Evolutionary conservation across 2,888 invertebrate genomes (phyloP), one percentile per base, ranked within the genome.

Genomic region (Leucozona laternaria): DNA sequence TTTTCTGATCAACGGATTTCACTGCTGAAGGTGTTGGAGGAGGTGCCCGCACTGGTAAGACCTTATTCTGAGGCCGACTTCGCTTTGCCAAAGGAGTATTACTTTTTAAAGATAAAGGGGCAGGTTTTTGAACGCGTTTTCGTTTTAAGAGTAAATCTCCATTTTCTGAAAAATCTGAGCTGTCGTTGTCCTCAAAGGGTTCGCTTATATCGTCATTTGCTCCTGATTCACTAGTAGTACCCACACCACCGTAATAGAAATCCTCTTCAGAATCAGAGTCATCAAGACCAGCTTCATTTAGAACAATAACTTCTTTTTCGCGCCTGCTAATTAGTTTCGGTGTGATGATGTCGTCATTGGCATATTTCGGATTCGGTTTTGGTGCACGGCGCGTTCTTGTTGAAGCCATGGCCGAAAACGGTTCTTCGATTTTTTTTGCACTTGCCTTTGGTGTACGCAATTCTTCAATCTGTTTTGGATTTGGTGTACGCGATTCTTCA

Each of bases 291-390:
- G 79, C 79, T 45, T 88, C 86, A 7, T 76, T 66, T 10, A 64
- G 1, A 13, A 37, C 55, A 5, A 37, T n/a, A n/a, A 89, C 25
- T 0, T 88, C 53, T 10, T 88, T 88, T 3, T 90, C 88, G 57
- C 91, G 91, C 6, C 58, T 73, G 31, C 8, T 8, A 15, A 72
- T 79, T 1, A 43, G 10, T 85, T 89, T 90, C 6, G 92, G 90
- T n/a, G 91, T 91, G 0, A 93, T 90, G 58, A 92, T 88, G 78
- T 92, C 91, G 4, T 92, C 92, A 88, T 92, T 92, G 8, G 90
- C 89, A 82, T 93, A 93, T 86, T 92, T 92, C 0, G 92, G 92
- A 90, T 93, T 93, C 50, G 93, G 93, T 83, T 93, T 93, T 17
- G 92, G 92, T 11, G 92, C 92, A 43, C 93, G 91, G 68, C 92